These are phyloP conservation scores for Drosophila lacicola DNA, from an alignment of 2,888 invertebrate genomes.

Conservation along the genomic window DNA sequence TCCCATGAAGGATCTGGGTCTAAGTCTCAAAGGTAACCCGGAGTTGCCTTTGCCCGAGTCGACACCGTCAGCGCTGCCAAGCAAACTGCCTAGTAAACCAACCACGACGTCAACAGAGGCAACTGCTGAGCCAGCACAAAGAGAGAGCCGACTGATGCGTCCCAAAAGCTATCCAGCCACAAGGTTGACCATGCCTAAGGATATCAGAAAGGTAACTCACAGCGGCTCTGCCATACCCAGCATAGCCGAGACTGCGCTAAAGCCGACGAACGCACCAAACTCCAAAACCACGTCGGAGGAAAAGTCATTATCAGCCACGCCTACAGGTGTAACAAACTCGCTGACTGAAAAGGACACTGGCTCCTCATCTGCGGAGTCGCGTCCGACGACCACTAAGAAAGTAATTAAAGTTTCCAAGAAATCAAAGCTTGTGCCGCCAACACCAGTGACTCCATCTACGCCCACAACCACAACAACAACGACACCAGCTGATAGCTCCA, in stretches of 20 bases:
- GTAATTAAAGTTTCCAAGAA: conserved; percentile 78
- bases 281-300: conserved; percentile 73
- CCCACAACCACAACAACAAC: conserved; percentile 64
- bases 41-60: conserved; percentile 42
- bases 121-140: conserved; percentile 29
- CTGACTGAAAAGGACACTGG: conserved; percentile 55
- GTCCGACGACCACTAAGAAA: conserved; percentile 66
- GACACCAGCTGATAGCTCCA: conserved; percentile 75
- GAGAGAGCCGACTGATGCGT: conserved; percentile 84
- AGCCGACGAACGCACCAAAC: conserved; percentile 20
- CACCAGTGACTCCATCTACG: conserved; percentile 74
- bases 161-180: conserved; percentile 88
- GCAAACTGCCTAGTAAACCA: conserved; percentile 57
- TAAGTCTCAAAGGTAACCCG: conserved; percentile 44
- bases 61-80: conserved; percentile 29
- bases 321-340: conserved; percentile 45
- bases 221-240: conserved; percentile 73
- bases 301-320: conserved; percentile 63
- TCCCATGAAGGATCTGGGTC: conserved; percentile 85
- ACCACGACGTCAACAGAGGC: conserved; percentile 29
- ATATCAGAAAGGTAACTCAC: conserved; percentile 75
- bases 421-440: conserved; percentile 77
- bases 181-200: conserved; percentile 83
- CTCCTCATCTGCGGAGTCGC: conserved; percentile 66
- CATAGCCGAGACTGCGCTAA: conserved; percentile 40